Evolutionary conservation across 2,888 invertebrate genomes (phyloP), one percentile per base, ranked within the genome.

Genomic region (Perizoma flavofasciatum): DNA sequence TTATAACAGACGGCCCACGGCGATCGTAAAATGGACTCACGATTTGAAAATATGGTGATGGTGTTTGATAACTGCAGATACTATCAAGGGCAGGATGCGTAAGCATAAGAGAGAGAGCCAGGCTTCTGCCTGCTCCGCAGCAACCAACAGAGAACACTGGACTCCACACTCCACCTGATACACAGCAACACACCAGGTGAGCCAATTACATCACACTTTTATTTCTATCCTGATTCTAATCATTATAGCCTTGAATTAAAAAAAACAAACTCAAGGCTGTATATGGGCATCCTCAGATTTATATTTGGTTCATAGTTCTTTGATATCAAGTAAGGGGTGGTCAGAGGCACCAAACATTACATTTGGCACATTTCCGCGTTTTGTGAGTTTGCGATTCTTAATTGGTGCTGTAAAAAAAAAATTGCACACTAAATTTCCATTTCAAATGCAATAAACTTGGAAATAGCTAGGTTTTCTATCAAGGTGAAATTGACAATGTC

Each of bases 21-120:
- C 92, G 77, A 82, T 82, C 85, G 88, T 82, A 90, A 82, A 89
- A 92, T 92, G 92, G 92, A 92, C 88, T 82, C 83, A 83, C 89
- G 92, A 90, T 88, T 87, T 82, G 71, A 82, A 79, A 83, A 76
- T 80, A 84, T 77, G 77, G 83, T 80, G 83, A 82, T 85, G 83
- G 82, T 86, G 84, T 88, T 90, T 85, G 82, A 81, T 83, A 84
- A 81, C 83, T 83, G 79, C 81, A 86, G 82, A 81, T 77, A 85
- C 77, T 83, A 82, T 83, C 82, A 79, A 71, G 85, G 85, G 80
- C 90, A 92, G 82, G 78, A 92, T 92, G 92, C 91, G 92, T 92
- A 92, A 92, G 80, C 88, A 90, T 84, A 92, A 91, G 82, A 88
- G 82, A 86, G 86, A 83, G 79, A 85, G 83, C 77, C 88, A 86